These are phyloP conservation scores for Leuciscus waleckii DNA, from an alignment of 2,797 vertebrate species.

Conservation along the genomic window DNA sequence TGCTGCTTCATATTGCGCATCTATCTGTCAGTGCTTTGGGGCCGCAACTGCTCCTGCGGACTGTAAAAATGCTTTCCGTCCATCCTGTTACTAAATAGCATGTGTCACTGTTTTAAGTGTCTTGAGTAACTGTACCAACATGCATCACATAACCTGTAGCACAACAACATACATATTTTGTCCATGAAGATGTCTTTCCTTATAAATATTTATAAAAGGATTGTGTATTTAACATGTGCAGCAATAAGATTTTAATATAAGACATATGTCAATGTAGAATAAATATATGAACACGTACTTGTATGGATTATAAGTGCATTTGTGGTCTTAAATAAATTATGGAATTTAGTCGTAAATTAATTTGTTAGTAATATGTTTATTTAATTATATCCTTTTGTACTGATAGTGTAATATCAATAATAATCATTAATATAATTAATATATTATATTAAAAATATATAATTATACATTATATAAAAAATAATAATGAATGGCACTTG, in stretches of 20 bases:
- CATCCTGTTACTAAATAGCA: slow-evolving; percentile 69
- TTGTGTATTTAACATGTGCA: slow-evolving; percentile 66
- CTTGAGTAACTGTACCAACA: slow-evolving; percentile 65
- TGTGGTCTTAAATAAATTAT: slow-evolving; percentile 80
- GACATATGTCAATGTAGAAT: slow-evolving; percentile 64
- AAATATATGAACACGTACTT: slow-evolving; percentile 72
- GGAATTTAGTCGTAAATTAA: slow-evolving; percentile 57
- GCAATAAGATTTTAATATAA: slow-evolving; percentile 78
- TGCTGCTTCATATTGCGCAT: slow-evolving; percentile 51
- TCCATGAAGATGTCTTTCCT: slow-evolving; percentile 68
- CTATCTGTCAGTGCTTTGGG: slow-evolving; percentile 47
- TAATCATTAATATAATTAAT: too few relatives aligned
- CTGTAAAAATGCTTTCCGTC: slow-evolving; percentile 21
- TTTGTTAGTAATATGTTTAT: neutral
- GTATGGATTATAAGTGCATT: slow-evolving; percentile 74
- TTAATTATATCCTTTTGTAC: neutral
- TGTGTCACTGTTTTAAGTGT: slow-evolving; percentile 67
- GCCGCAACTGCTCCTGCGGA: too few relatives aligned
- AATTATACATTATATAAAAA: too few relatives aligned
- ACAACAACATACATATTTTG: slow-evolving; percentile 70
- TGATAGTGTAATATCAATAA: neutral
- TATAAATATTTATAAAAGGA: slow-evolving; percentile 66
- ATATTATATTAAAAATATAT: too few relatives aligned
- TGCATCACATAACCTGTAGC: slow-evolving; percentile 71
- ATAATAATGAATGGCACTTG: neutral